Conservation (phyloP, 2,113 vertebrate genomes). For the Calidris pugnax region DNA sequence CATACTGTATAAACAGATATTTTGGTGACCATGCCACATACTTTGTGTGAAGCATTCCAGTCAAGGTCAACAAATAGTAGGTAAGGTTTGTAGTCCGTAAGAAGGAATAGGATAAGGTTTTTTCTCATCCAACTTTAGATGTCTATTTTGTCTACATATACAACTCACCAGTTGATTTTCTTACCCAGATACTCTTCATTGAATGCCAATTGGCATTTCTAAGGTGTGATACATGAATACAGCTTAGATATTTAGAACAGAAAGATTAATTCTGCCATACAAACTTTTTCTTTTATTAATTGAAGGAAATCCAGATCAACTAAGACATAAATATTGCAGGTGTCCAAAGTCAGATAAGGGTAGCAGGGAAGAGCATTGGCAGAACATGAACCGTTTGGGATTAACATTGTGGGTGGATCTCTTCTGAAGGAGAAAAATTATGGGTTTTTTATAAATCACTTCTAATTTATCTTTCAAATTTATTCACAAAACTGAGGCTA, state of each 20-base stretch:
- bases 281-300: not conserved
- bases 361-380: not conserved
- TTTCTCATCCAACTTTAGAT: not conserved
- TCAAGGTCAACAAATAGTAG: not conserved
- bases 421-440: not conserved
- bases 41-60: not conserved
- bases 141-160: not conserved
- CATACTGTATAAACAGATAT: not conserved
- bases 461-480: not conserved
- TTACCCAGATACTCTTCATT: not conserved
- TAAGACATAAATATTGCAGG: not conserved
- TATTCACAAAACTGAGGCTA: not conserved
- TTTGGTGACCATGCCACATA: not conserved
- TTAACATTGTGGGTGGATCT: not conserved
- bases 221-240: not conserved
- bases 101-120: not conserved
- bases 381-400: not conserved
- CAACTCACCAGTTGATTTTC: not conserved
- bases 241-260: not conserved
- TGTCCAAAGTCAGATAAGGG: not conserved
- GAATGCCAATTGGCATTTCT: not conserved
- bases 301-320: not conserved
- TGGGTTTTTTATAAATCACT: not conserved
- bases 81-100: rapidly evolving
- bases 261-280: not conserved